Base-by-base conservation (phyloP, 2,888 invertebrate species). In the Callosobruchus maculatus region DNA sequence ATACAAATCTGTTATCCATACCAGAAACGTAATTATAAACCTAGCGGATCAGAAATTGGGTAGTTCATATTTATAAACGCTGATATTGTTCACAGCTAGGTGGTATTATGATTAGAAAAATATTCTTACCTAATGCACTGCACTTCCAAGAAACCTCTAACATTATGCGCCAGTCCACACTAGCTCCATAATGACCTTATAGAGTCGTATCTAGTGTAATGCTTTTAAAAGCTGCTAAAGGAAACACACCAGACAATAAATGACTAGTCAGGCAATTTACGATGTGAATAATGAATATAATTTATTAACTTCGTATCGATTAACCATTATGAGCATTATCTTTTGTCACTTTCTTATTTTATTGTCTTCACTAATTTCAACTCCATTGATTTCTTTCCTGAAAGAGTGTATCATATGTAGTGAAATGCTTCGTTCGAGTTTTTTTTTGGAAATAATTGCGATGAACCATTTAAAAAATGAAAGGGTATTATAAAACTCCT, bases 311-410 rank as follows among this genome's bases (percentile, higher is more conserved):
- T 77, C n/a, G 20, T 77, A 82, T 82, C 77, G 82, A 82, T 82
- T 82, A 80, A 70, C 81, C 81, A 82, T 82, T 81, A 82, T 74
- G 78, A 74, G 76, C 79, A 82, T 81, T 82, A 81, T 80, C 80
- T 81, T 80, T 81, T 81, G 82, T 82, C 81, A 81, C 81, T 82
- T 80, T 80, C 78, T 78, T 78, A 78, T 81, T 78, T 79, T 79
- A 75, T 76, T 76, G 78, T 78, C 78, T 76, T 74, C 74, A 78
- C 80, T 80, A 77, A 81, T 80, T 75, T 76, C 70, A 70, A 69
- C 70, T 68, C 22, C 74, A 75, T 78, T 76, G 78, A 79, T 79
- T 79, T 73, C 77, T 76, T 78, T 76, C 77, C 69, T 68, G 49
- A 68, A 71, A 74, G 31, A 69, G n/a, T 26, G 49, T 18, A 49